Conservation (phyloP, 1,140 invertebrate genomes). For the Procambarus virginalis region DNA sequence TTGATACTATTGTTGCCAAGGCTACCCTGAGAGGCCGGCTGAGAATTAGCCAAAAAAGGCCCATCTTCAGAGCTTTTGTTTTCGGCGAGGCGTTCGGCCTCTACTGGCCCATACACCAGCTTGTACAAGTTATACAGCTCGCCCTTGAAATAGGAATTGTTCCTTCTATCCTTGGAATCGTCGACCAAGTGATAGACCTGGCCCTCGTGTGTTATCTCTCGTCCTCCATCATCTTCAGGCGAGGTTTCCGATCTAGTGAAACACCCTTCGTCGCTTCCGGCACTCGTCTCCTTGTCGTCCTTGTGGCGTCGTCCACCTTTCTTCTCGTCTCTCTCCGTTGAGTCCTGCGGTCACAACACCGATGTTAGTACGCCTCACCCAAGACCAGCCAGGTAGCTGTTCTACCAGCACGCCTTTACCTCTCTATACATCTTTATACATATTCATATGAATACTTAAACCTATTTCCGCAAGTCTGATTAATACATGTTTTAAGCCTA, state of each 20-base stretch:
- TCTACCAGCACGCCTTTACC: too few species aligned
- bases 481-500: too few species aligned
- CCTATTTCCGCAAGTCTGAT: too few species aligned
- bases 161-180: neutral
- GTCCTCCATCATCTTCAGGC: neutral
- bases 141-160: neutral
- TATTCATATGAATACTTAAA: too few species aligned
- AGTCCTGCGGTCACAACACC: neutral
- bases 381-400: too few species aligned
- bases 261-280: constrained; percentile 1
- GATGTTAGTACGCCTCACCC: neutral
- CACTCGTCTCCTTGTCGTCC: neutral
- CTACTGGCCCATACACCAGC: neutral
- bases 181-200: constrained; percentile 14
- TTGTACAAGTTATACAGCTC: neutral
- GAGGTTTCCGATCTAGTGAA: neutral
- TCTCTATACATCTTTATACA: too few species aligned
- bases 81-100: too few species aligned
- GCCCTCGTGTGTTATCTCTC: constrained; percentile 24
- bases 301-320: neutral
- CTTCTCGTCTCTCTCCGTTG: neutral
- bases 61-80: neutral
- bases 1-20: neutral
- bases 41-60: neutral
- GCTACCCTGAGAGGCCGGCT: neutral